Base-by-base conservation (phyloP, 2,888 invertebrate genomes). In the Ctena decussata region DNA sequence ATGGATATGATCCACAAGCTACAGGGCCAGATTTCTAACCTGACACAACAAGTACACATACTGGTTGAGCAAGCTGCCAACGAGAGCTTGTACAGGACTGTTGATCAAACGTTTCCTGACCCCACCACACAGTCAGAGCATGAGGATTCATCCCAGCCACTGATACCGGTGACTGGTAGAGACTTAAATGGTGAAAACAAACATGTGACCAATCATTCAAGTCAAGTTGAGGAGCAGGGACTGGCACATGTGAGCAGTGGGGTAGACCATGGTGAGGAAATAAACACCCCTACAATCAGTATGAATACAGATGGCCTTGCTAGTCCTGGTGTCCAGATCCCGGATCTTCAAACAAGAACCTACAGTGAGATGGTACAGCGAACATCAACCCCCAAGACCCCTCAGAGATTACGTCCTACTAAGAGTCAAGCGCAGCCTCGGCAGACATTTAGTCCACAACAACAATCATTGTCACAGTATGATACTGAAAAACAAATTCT, bases 311-410 rank as follows among this genome's bases (percentile, higher is more conserved):
- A 60, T 11, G 60, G 60, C 21, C 60, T 60, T 6, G 27, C 60
- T 11, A 60, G 30, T 60, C 60, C 60, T 30, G 30, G 18, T 60
- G 60, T 60, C 8, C 60, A 60, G 27, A 3, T 30, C 24, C 60
- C 60, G 2, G 60, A 60, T 30, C 30, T 27, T 11, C 60, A 60
- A 60, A 60, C 60, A 60, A 60, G 30, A 5, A 5, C 5, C 1
- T 60, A 60, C 60, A 60, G 18, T 60, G 60, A 60, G 60, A 21
- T 21, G 21, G 24, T 60, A 18, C 30, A 24, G 30, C 24, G 60
- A 60, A 60, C 60, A 60, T 60, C 60, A 60, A 60, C 60, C 8
- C 60, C 30, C 60, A 60, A 18, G 60, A 60, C 60, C 24, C 60
- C 60, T 2, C 60, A 60, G 30, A 30, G 53, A 21, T n/a, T n/a